These are phyloP conservation scores for Danio jaintianensis DNA, from an alignment of 2,797 vertebrate genomes.

Conservation along the genomic window DNA sequence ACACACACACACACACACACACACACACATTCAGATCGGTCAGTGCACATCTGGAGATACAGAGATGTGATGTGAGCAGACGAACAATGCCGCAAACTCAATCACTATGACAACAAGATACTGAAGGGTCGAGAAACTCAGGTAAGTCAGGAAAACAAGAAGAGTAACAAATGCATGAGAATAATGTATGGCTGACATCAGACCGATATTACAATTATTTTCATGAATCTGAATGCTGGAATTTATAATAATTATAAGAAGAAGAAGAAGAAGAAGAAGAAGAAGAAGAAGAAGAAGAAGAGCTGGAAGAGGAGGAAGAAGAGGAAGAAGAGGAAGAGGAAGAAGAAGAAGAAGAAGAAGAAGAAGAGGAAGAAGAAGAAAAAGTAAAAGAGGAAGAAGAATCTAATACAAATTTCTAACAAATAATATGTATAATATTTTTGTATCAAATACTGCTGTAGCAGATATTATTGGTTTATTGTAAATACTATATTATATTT, in stretches of 20 bases:
- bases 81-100: constrained; percentile 30
- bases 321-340: too few species aligned
- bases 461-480: too few species aligned
- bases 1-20: not conserved
- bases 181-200: not conserved
- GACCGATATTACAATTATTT: not conserved
- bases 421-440: too few species aligned
- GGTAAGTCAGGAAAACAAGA: not conserved
- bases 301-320: too few species aligned
- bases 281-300: too few species aligned
- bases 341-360: not conserved
- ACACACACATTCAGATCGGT: constrained; percentile 13
- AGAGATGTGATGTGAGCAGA: constrained; percentile 41
- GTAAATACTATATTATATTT: too few species aligned
- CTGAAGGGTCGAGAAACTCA: not conserved
- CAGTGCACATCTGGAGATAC: constrained; percentile 38
- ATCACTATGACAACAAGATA: constrained; percentile 35
- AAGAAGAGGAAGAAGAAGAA: not conserved
- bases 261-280: too few species aligned
- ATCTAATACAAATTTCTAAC: not conserved
- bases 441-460: too few species aligned
- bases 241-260: too few species aligned
- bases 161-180: not conserved
- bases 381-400: not conserved
- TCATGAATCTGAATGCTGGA: not conserved